Conservation (phyloP, 2,113 vertebrate species). For the Tympanuchus pallidicinctus region DNA sequence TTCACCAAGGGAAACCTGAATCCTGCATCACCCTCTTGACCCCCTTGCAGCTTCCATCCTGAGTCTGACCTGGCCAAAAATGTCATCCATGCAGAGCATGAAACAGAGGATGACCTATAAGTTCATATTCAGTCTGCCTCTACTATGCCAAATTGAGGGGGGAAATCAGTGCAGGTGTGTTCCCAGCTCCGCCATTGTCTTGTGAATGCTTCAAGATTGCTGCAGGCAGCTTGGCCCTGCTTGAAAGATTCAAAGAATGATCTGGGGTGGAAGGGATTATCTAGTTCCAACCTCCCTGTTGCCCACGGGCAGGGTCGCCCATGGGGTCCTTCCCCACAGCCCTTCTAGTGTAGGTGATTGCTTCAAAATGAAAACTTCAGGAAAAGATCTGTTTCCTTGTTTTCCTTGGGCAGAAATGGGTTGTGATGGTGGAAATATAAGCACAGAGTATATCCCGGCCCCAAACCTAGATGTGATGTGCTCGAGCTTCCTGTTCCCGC, state of each 20-base stretch:
- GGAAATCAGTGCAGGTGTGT: neutral
- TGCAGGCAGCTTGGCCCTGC: neutral
- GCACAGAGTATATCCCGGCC: neutral
- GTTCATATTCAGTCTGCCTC: neutral
- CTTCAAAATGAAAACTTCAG: neutral
- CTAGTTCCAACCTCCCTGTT: neutral
- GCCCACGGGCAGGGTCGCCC: neutral
- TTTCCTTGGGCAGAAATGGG: neutral
- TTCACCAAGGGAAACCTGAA: neutral
- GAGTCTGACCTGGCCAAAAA: neutral
- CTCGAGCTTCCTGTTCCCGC: slow-evolving; percentile 12
- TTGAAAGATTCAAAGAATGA: neutral
- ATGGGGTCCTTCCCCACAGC: neutral
- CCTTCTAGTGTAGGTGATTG: neutral
- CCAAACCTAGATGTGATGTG: neutral
- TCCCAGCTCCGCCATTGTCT: neutral
- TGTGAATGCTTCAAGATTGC: accelerated
- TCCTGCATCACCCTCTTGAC: neutral
- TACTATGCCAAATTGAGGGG: neutral
- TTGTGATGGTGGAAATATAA: neutral
- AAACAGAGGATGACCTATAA: neutral
- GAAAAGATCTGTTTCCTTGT: neutral
- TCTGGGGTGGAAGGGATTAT: neutral
- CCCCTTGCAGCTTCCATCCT: neutral
- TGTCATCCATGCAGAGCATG: neutral